phyloP scores from a whole-genome alignment of 2,888 invertebrate genomes.

The Anoncus sp. region DNA sequence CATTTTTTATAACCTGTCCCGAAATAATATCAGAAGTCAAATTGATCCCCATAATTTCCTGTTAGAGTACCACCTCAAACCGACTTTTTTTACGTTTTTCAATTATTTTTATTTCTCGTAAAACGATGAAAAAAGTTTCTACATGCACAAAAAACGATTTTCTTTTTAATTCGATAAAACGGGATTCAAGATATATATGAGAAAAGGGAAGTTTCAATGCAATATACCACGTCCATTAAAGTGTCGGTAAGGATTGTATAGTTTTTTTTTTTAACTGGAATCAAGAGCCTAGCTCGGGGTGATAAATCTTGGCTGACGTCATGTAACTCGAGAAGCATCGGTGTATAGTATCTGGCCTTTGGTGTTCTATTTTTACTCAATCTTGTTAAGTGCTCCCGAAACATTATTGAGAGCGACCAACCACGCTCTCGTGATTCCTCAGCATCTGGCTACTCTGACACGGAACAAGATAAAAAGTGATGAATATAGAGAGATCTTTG shows the following conservation, averaged over 20 bases:
- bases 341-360: constrained; percentile 13
- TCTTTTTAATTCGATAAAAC: neutral
- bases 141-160: too few species aligned
- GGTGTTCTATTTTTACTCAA: constrained; percentile 53
- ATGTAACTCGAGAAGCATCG: constrained; percentile 16
- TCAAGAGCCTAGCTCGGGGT: constrained; percentile 2
- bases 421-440: constrained; percentile 1
- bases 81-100: too few species aligned
- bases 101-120: too few species aligned
- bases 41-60: too few species aligned
- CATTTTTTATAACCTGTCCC: too few species aligned
- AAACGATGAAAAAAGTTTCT: too few species aligned
- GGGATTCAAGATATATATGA: neutral
- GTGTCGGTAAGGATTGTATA: neutral
- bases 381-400: constrained; percentile 60
- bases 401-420: constrained; percentile 34
- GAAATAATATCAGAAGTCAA: too few species aligned
- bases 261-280: neutral
- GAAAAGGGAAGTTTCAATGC: neutral
- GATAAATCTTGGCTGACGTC: constrained; percentile 58
- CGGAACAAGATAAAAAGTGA: constrained; percentile 8
- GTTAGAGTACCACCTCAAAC: too few species aligned
- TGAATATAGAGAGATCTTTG: neutral
- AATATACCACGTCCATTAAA: neutral
- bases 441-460: constrained; percentile 3